A percentile compares a stretch with the other conserved stretches of the same genome.
Conservation (phyloP, 2,113 vertebrate species). For the Rhabdornis inornatus region DNA sequence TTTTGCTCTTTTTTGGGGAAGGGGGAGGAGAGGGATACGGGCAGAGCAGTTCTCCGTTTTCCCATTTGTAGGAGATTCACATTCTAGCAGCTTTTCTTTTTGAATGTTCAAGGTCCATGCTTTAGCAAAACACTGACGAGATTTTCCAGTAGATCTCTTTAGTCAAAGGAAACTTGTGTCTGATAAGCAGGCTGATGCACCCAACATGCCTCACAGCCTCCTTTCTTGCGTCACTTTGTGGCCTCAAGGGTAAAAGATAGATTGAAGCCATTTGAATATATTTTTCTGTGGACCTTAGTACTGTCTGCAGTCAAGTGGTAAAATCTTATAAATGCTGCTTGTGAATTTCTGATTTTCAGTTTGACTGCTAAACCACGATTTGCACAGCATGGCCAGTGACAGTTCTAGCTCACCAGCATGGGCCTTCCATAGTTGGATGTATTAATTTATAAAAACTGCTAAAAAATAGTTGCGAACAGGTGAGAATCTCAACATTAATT, state of each 20-base stretch:
- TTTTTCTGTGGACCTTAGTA: background rate
- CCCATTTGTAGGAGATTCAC: background rate
- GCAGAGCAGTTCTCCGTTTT: background rate
- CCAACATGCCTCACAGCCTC: fast-evolving
- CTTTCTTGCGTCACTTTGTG: background rate
- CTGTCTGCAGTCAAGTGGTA: background rate
- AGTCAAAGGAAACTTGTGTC: background rate
- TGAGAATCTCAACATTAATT: background rate
- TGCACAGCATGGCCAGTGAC: background rate
- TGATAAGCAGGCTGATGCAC: background rate
- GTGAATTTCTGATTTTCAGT: background rate
- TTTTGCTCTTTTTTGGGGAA: too few relatives aligned
- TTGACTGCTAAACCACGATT: background rate
- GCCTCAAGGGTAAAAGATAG: background rate
- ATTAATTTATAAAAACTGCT: background rate
- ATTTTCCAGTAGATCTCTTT: background rate
- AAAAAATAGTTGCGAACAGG: background rate
- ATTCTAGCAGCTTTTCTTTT: background rate
- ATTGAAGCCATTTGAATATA: background rate
- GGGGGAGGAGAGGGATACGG: fast-evolving
- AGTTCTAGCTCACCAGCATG: background rate
- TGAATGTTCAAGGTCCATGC: background rate
- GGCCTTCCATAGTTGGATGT: background rate
- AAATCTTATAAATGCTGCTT: background rate
- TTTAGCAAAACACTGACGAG: background rate